Conservation (phyloP, 2,113 vertebrate species). For the Urocynchramus pylzowi region DNA sequence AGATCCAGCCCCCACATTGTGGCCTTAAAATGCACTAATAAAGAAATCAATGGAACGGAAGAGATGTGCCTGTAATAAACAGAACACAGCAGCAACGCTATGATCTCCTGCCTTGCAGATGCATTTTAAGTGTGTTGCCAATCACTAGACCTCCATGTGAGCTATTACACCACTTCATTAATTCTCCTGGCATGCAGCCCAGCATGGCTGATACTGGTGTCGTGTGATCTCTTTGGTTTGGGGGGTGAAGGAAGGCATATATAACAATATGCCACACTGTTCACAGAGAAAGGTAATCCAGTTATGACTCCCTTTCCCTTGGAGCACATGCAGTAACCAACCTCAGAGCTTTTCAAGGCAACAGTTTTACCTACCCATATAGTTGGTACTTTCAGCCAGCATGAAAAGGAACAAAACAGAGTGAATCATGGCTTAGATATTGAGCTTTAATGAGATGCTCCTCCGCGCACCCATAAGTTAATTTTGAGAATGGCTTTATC, state of each 20-base stretch:
- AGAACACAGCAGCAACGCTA: constrained; percentile 45
- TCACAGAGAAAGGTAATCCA: not conserved
- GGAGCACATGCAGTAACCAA: not conserved
- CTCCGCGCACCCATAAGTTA: not conserved
- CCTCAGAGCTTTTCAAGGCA: constrained; percentile 12
- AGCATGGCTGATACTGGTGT: constrained; percentile 38
- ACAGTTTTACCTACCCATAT: not conserved
- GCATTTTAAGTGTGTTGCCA: constrained; percentile 54
- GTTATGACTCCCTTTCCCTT: not conserved
- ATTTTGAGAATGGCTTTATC: constrained; percentile 39
- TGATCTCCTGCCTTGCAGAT: constrained; percentile 65
- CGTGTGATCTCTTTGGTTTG: constrained; percentile 47
- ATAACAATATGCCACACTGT: not conserved
- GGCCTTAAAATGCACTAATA: constrained; percentile 41
- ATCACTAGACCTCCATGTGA: constrained; percentile 55
- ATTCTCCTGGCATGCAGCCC: constrained; percentile 65
- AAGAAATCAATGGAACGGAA: constrained; percentile 63
- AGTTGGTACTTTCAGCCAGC: not conserved
- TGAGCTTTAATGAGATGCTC: constrained; percentile 22
- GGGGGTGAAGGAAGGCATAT: not conserved
- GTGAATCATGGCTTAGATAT: not conserved
- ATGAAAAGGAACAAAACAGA: not conserved
- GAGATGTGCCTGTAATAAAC: constrained; percentile 67
- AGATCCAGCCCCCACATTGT: not conserved
- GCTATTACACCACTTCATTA: constrained; percentile 72